Evolutionary conservation across 37 sponge, comb jelly and placozoan genomes (phyloP), one percentile per base, ranked within the genome.

Genomic region (Aphrocallistes beatrix): DNA sequence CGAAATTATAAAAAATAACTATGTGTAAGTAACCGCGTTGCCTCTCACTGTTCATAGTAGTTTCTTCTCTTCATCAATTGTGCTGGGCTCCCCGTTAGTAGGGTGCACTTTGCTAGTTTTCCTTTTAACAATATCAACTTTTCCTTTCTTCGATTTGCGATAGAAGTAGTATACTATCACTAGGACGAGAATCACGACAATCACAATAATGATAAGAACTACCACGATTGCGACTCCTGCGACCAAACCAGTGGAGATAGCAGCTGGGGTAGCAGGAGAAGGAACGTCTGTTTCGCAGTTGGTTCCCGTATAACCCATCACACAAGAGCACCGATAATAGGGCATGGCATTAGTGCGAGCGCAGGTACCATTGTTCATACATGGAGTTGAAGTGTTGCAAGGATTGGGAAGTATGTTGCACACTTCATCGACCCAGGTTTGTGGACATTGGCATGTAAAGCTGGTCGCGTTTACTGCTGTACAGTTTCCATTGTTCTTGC

Each of bases 1-100:
- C n/a, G n/a, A n/a, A n/a, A n/a, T 47, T 21, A 60, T 19, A 60
- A 60, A 13, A 30, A 32, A 60, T 60, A 60, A 60, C 10, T 60
- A 13, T 42, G 45, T 42, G n/a, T 60, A 60, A 60, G 75, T 13
- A 19, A 19, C 75, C 75, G 75, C n/a, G 75, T 60, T 60, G 75
- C 75, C 75, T 19, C n/a, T 42, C 75, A 60, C 8, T 60, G 75
- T 28, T 60, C n/a, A 6, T 60, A 6, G 10, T 3, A 30, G 75
- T 60, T 19, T 30, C 75, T 60, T 60, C 75, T 47, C 49, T 60
- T 60, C 75, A 28, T 60, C 75, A 60, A 60, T 30, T 60, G 75
- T 13, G 3, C 75, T 30, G n/a, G 10, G 10, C 6, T 42, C 45
- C 25, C 75, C 75, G 75, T 60, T 60, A 60, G 75, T 32, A 60